Evolutionary conservation across 23 tunicate genomes (phyloP).

Genomic region (Ascidia mentula): DNA sequence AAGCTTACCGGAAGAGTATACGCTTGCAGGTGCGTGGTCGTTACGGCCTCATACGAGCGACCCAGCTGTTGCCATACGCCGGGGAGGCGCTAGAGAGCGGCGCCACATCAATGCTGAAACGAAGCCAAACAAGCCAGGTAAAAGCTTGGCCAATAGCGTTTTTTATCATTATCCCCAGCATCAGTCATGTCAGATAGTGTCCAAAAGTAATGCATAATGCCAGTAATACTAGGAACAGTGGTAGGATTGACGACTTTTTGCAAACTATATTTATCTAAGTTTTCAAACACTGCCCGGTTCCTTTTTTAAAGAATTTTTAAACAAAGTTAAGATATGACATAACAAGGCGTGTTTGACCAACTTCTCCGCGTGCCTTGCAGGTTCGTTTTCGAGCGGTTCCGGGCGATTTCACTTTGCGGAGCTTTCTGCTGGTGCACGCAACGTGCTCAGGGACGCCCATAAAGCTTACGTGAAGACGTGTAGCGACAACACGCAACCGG

Average conservation of each 20-base stretch:
- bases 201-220: too few species aligned
- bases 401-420: constrained; percentile 16
- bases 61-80: not conserved
- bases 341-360: too few species aligned
- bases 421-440: constrained; percentile 29
- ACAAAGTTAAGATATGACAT: too few species aligned
- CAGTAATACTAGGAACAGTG: not conserved
- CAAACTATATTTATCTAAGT: not conserved
- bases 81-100: not conserved
- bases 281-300: too few species aligned
- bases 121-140: constrained; percentile 4
- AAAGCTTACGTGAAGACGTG: constrained; percentile 14
- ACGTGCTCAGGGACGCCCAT: constrained; percentile 26
- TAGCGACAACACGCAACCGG: not conserved
- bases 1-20: not conserved
- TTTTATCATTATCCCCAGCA: not conserved
- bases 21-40: not conserved
- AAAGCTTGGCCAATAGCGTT: too few species aligned
- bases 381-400: constrained; percentile 1
- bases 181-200: too few species aligned
- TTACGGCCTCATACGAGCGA: not conserved
- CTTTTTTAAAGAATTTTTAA: too few species aligned
- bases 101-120: not conserved
- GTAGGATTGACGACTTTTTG: not conserved
- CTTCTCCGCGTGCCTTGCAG: too few species aligned